Conservation (phyloP, 2,888 invertebrate genomes). For the Agrochola litura region DNA sequence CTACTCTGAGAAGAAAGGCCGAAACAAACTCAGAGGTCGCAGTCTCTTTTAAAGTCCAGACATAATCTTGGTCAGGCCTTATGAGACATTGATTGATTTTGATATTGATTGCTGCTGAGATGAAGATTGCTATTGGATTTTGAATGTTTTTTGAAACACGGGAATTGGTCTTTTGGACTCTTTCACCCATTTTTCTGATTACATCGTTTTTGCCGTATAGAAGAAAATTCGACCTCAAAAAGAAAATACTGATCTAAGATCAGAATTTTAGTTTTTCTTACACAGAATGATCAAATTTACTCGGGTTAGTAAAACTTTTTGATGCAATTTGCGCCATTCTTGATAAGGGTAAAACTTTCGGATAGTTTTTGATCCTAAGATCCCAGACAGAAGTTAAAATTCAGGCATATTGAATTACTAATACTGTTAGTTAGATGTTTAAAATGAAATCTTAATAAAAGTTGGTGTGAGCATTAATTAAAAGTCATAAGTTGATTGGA, state of each 20-base stretch:
- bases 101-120: not conserved
- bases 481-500: constrained; percentile 8
- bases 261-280: constrained; percentile 26
- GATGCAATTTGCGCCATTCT: constrained; percentile 55
- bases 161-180: not conserved
- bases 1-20: too few species aligned
- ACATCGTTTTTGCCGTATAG: too few species aligned
- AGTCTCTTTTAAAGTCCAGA: too few species aligned
- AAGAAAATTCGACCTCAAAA: not conserved
- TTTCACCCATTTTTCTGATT: not conserved
- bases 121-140: not conserved
- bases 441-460: not conserved
- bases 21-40: too few species aligned
- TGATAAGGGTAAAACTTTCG: constrained; percentile 23
- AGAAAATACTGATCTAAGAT: not conserved
- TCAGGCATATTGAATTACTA: constrained; percentile 17
- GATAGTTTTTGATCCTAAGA: constrained; percentile 4
- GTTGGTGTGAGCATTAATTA: constrained; percentile 4
- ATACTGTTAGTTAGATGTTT: not conserved
- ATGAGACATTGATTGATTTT: too few species aligned
- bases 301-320: constrained; percentile 45
- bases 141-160: not conserved
- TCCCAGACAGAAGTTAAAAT: not conserved
- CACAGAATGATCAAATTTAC: constrained; percentile 46
- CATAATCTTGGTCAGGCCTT: too few species aligned